Percentiles rank a stretch among this genome's conserved stretches.
phyloP scores from a whole-genome alignment of 2,113 vertebrate species.

The Turdus rufiventris region DNA sequence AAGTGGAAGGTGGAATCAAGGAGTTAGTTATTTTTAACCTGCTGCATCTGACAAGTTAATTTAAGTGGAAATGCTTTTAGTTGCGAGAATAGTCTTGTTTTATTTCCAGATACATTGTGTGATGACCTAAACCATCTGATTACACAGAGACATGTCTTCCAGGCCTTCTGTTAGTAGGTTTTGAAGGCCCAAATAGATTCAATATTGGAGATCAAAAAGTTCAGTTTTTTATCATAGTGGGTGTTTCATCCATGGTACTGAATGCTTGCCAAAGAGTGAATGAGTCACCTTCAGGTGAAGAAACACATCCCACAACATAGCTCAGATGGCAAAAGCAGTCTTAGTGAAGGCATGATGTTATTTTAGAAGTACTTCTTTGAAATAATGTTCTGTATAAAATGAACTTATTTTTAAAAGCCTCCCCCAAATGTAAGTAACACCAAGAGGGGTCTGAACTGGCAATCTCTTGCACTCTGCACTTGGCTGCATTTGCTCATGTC shows the following conservation, averaged over 20 bases:
- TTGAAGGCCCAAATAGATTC: slow-evolving; percentile 16
- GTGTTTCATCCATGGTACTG: neutral
- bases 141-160: neutral
- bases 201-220: neutral
- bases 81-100: slow-evolving; percentile 44
- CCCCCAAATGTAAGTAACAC: neutral
- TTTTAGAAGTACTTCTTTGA: neutral
- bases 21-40: slow-evolving; percentile 62
- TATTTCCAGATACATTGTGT: slow-evolving; percentile 52
- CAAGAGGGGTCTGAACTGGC: neutral
- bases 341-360: neutral
- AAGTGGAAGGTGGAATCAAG: slow-evolving; percentile 45
- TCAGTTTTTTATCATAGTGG: slow-evolving; percentile 23
- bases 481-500: neutral
- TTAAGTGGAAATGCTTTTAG: slow-evolving; percentile 50
- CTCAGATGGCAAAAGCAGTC: neutral
- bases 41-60: slow-evolving; percentile 54
- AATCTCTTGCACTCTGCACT: neutral
- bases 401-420: neutral
- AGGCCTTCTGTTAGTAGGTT: neutral
- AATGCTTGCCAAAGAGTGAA: neutral
- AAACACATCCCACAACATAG: neutral
- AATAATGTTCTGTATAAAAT: neutral
- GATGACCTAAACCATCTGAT: slow-evolving; percentile 31
- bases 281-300: neutral